Conservation (phyloP, 2,113 vertebrate species). For the Myotis yumanensis region DNA sequence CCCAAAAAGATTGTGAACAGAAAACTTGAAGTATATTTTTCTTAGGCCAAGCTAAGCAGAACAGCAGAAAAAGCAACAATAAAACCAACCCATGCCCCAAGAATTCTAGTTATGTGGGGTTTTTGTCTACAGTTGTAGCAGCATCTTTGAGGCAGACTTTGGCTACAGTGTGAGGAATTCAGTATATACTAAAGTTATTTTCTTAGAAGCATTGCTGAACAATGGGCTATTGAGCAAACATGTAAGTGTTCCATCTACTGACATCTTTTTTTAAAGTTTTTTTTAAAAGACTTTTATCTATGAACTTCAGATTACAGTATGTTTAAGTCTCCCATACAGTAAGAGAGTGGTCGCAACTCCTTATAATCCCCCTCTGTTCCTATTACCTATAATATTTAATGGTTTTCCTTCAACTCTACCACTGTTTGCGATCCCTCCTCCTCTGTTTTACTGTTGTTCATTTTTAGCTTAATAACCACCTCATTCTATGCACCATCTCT, state of each 20-base stretch:
- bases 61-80: slow-evolving; percentile 37
- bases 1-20: not conserved
- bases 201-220: slow-evolving; percentile 56
- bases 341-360: not conserved
- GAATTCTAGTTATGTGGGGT: slow-evolving; percentile 44
- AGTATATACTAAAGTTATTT: slow-evolving; percentile 64
- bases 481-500: slow-evolving; percentile 73
- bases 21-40: slow-evolving; percentile 42
- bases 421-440: not conserved
- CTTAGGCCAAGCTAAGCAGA: slow-evolving; percentile 10
- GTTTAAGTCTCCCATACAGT: slow-evolving; percentile 40
- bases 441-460: slow-evolving; percentile 62
- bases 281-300: slow-evolving; percentile 34
- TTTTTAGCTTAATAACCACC: slow-evolving; percentile 73
- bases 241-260: slow-evolving; percentile 9
- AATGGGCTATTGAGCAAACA: slow-evolving; percentile 56
- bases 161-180: slow-evolving; percentile 49
- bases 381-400: slow-evolving; percentile 37
- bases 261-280: not conserved
- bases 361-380: slow-evolving; percentile 7
- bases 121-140: not conserved
- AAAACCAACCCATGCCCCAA: slow-evolving; percentile 28
- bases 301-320: not conserved
- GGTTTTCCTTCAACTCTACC: slow-evolving; percentile 47
- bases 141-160: slow-evolving; percentile 46